Conservation (phyloP, 1,140 invertebrate genomes). For the Drosophila bocki region DNA sequence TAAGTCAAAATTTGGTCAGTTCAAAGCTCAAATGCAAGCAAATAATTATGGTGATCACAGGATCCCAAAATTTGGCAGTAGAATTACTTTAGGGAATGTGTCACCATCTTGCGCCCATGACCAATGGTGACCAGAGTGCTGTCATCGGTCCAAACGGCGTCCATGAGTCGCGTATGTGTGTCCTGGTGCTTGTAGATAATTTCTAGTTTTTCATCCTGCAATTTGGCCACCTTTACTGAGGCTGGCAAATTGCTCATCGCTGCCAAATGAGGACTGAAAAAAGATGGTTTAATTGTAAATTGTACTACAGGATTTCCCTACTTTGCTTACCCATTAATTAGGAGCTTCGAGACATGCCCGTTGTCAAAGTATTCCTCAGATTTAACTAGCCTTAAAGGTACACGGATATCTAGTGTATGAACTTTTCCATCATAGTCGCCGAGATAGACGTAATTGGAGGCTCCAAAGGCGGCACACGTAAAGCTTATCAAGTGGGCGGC, state of each 20-base stretch:
- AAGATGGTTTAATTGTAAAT: neutral
- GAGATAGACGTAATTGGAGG: slow-evolving; percentile 56
- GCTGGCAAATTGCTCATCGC: slow-evolving; percentile 56
- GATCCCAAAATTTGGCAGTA: neutral
- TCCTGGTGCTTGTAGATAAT: slow-evolving; percentile 53
- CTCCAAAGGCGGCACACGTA: slow-evolving; percentile 50
- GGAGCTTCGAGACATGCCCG: slow-evolving; percentile 33
- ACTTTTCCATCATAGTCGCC: slow-evolving; percentile 68
- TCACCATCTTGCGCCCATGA: slow-evolving; percentile 58
- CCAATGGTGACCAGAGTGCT: slow-evolving; percentile 65
- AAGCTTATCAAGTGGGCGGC: slow-evolving; percentile 47
- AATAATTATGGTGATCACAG: slow-evolving; percentile 6
- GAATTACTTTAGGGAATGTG: slow-evolving; percentile 37
- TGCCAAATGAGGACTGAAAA: slow-evolving; percentile 37
- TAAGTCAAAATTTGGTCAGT: slow-evolving; percentile 9
- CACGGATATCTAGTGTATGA: slow-evolving; percentile 59
- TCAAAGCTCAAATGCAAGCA: slow-evolving; percentile 8
- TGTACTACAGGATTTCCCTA: too few relatives aligned
- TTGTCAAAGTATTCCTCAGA: slow-evolving; percentile 44
- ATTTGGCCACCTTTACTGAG: slow-evolving; percentile 46
- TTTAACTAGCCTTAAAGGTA: slow-evolving; percentile 36
- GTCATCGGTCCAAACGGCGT: slow-evolving; percentile 54
- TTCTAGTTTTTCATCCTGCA: slow-evolving; percentile 19
- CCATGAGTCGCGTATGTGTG: slow-evolving; percentile 55
- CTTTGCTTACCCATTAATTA: slow-evolving; percentile 52